Percentiles rank a stretch among this genome's conserved stretches.
Evolutionary conservation across 2,888 invertebrate species (phyloP).

Genomic region (Trichopria drosophilae): DNA sequence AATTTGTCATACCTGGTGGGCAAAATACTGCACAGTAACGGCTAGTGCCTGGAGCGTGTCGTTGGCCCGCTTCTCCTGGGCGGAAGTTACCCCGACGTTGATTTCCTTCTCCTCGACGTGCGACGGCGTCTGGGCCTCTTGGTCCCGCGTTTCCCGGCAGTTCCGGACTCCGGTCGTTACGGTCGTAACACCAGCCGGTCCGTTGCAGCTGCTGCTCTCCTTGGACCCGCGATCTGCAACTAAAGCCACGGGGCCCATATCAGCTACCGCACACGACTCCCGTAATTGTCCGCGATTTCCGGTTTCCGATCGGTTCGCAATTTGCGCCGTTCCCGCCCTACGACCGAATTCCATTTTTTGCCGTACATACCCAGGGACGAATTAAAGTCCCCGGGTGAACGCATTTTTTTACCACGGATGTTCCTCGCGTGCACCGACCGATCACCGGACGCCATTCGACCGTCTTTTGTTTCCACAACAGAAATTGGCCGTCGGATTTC

Average conservation of each 20-base stretch:
- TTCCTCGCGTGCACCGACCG: too few species aligned
- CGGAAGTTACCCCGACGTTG: slow-evolving; percentile 14
- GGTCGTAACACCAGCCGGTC: not conserved
- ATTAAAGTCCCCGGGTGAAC: too few species aligned
- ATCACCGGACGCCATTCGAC: too few species aligned
- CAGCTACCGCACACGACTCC: too few species aligned
- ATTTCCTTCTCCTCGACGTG: not conserved
- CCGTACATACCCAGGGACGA: too few species aligned
- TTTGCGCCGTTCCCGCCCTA: too few species aligned
- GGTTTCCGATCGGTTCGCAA: too few species aligned
- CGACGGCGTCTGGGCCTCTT: slow-evolving; percentile 10
- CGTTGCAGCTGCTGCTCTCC: not conserved
- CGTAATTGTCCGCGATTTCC: too few species aligned
- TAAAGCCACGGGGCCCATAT: slow-evolving; percentile 45
- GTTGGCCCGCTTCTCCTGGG: slow-evolving; percentile 59
- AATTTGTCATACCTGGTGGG: slow-evolving; percentile 64
- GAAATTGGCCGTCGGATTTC: too few species aligned
- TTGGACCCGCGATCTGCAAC: slow-evolving; percentile 25
- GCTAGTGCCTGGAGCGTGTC: slow-evolving; percentile 82
- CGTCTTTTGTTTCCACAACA: too few species aligned
- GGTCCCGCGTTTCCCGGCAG: slow-evolving; percentile 13
- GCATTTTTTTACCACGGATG: too few species aligned
- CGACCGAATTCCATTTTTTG: too few species aligned
- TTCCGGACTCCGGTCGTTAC: not conserved
- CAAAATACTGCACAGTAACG: slow-evolving; percentile 82